Percentiles rank a stretch among this genome's conserved stretches.
Conservation (phyloP, 2,888 invertebrate genomes). For the Pachydiplax longipennis region DNA sequence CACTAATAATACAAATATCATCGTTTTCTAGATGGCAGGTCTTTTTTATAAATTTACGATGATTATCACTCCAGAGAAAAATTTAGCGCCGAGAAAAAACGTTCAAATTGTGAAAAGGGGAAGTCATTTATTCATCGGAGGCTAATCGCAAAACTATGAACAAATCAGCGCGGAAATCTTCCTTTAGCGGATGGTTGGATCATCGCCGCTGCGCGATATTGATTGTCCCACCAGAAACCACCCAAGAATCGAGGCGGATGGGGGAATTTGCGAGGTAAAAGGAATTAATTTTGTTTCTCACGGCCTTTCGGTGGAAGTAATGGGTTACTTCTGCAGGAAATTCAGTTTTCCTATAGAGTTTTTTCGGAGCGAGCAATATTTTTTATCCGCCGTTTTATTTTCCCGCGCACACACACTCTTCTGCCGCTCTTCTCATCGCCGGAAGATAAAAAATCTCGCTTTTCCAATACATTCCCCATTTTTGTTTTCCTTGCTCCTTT, state of each 20-base stretch:
- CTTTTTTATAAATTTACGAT: too few species aligned
- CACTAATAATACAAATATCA: too few species aligned
- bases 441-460: background rate
- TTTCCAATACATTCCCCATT: background rate
- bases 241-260: background rate
- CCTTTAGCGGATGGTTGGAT: too few species aligned
- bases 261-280: background rate
- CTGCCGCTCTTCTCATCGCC: background rate
- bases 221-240: background rate
- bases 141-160: too few species aligned
- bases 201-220: background rate
- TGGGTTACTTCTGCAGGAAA: background rate
- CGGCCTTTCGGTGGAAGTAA: background rate
- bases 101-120: too few species aligned
- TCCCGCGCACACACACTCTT: background rate
- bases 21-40: too few species aligned
- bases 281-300: background rate
- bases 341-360: background rate
- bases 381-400: background rate
- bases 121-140: too few species aligned
- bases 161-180: too few species aligned
- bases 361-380: background rate
- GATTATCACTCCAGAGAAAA: too few species aligned
- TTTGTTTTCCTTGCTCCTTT: background rate
- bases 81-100: too few species aligned